Evolutionary conservation across 2,888 invertebrate genomes (phyloP), one percentile per base, ranked within the genome.

Genomic region (Nomada fabriciana): DNA sequence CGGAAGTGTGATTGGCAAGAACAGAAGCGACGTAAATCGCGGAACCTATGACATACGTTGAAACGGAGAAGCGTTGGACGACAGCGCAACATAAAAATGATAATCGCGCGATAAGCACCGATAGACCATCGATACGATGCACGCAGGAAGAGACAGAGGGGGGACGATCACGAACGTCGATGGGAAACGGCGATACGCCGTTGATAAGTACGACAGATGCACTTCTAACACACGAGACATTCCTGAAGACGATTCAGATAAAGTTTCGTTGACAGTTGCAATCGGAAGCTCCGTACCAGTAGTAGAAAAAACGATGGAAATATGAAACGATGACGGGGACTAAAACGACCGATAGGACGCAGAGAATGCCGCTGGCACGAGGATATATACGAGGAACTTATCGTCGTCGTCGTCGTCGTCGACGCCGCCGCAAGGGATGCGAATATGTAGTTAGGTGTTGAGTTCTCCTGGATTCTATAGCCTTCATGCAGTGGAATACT

Each of bases 401-500:
- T 36, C 55, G 59, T 29, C 53, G 36, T 67, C 63, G 69, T 74
- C 60, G 75, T 76, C 55, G 60, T 57, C 76, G 59, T 64, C 72
- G 61, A 55, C 60, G 75, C 53, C 76, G 65, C 80, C 83, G 86
- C 86, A 76, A 81, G 80, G 80, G 82, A 85, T 75, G 82, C 89
- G 90, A 91, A 91, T 91, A 36, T 36, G 36, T 36, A 91, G 90
- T 89, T 91, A 82, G 88, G 90, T 89, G 90, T 89, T 85, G 89
- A 90, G 89, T 91, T 91, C 87, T 84, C 82, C 85, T 86, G 90
- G 83, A 90, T 91, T 91, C 89, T 88, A 83, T 87, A 84, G 89
- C 87, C 86, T 88, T 86, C 87, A 80, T 84, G 85, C 86, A 91
- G 90, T 87, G 90, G 89, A 91, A 92, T 90, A 90, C 91, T 91